phyloP scores from a whole-genome alignment of 2,797 vertebrate genomes.

The Chelon labrosus region DNA sequence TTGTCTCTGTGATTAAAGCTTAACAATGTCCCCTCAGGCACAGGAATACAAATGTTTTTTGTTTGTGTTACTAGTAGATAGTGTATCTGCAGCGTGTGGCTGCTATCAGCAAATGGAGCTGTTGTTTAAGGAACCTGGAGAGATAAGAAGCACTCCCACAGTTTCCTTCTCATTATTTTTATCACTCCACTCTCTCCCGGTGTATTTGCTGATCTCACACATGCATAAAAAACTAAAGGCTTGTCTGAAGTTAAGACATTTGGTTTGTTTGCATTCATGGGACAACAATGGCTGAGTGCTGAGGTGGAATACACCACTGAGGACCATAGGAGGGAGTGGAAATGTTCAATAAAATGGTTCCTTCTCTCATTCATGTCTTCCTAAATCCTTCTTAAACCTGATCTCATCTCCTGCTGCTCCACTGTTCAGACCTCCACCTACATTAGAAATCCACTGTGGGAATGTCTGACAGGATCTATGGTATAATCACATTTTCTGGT shows the following conservation, averaged over 20 bases:
- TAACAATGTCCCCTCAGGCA: neutral
- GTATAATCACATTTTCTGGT: slow-evolving; percentile 5
- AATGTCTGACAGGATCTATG: neutral
- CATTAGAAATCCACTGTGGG: neutral
- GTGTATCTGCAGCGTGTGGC: neutral
- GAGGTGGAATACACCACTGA: neutral
- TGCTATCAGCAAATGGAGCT: slow-evolving; percentile 18
- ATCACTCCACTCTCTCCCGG: slow-evolving; percentile 16
- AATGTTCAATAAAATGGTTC: slow-evolving; percentile 12
- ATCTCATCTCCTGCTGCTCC: slow-evolving; percentile 29
- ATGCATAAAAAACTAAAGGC: neutral
- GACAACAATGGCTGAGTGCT: neutral
- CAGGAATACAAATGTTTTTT: neutral
- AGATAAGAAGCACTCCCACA: slow-evolving; percentile 36
- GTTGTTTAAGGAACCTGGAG: slow-evolving; percentile 17
- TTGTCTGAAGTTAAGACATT: neutral
- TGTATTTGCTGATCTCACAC: slow-evolving; percentile 1
- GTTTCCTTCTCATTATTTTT: slow-evolving; percentile 22
- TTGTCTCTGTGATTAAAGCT: neutral
- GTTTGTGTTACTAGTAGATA: neutral
- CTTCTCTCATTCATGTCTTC: slow-evolving; percentile 17
- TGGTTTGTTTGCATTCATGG: neutral
- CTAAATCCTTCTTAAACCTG: slow-evolving; percentile 32
- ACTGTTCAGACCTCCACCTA: slow-evolving; percentile 16
- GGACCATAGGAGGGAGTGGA: neutral